Percentiles rank a stretch among this genome's conserved stretches.
phyloP scores from a whole-genome alignment of 92 coral and sea anemone genomes.

The Meandrina meandrites region DNA sequence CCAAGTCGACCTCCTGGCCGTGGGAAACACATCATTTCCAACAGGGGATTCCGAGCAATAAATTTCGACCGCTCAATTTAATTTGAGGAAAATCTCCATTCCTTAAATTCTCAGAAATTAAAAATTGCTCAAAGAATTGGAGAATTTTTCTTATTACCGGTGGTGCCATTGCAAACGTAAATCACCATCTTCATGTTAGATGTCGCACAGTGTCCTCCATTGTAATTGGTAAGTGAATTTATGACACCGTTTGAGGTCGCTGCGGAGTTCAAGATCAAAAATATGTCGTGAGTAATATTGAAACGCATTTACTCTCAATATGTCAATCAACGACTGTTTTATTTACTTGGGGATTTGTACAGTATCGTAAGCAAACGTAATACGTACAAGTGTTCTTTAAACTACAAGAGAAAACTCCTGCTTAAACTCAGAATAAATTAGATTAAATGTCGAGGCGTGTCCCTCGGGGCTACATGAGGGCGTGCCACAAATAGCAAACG shows the following conservation, averaged over 20 bases:
- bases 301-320: not conserved
- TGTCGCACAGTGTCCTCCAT: conserved; percentile 75
- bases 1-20: not conserved
- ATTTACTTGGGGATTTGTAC: too few species aligned
- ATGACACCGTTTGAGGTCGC: conserved; percentile 80
- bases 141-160: conserved; percentile 45
- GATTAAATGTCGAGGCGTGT: too few species aligned
- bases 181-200: conserved; percentile 78
- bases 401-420: too few species aligned
- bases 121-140: too few species aligned
- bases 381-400: too few species aligned
- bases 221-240: conserved; percentile 47
- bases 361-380: too few species aligned
- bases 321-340: not conserved
- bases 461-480: too few species aligned
- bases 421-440: too few species aligned
- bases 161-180: conserved; percentile 60
- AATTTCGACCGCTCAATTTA: too few species aligned
- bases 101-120: not conserved
- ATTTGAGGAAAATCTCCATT: too few species aligned
- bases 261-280: conserved; percentile 23
- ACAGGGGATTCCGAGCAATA: not conserved
- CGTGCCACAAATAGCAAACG: too few species aligned
- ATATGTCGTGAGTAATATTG: not conserved
- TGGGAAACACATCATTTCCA: not conserved